Evolutionary conservation across 2,113 vertebrate species (phyloP).

Genomic region (Collichthys lucidus): DNA sequence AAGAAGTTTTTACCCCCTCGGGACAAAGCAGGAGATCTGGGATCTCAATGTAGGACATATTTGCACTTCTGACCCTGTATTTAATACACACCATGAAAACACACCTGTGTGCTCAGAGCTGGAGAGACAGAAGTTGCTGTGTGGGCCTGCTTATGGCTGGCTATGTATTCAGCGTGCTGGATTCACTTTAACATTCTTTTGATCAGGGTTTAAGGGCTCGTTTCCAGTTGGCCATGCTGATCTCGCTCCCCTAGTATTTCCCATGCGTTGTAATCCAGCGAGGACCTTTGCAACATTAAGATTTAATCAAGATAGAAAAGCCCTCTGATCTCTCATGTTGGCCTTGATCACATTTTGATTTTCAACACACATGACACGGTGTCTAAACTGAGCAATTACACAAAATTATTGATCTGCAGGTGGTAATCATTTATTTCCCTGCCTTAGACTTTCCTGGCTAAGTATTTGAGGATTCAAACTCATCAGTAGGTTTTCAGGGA

Average conservation of each 20-base stretch:
- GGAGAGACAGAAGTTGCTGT: slow-evolving; percentile 21
- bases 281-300: slow-evolving; percentile 51
- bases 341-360: slow-evolving; percentile 39
- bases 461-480: slow-evolving; percentile 27
- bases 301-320: slow-evolving; percentile 64
- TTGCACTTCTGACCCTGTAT: slow-evolving; percentile 42
- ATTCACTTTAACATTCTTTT: slow-evolving; percentile 41
- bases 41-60: slow-evolving; percentile 48
- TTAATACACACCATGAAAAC: slow-evolving; percentile 51
- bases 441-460: not conserved
- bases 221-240: slow-evolving; percentile 25
- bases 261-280: slow-evolving; percentile 53
- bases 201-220: slow-evolving; percentile 42
- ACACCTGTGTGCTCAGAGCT: slow-evolving; percentile 34
- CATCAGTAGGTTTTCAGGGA: slow-evolving; percentile 10
- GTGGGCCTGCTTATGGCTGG: slow-evolving; percentile 31
- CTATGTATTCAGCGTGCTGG: slow-evolving; percentile 29
- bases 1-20: slow-evolving; percentile 9
- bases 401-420: not conserved
- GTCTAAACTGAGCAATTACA: not conserved
- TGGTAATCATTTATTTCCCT: not conserved
- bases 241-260: slow-evolving; percentile 31
- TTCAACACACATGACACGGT: not conserved
- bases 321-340: slow-evolving; percentile 48
- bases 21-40: slow-evolving; percentile 42